phyloP scores from a whole-genome alignment of 92 coral and sea anemone genomes.

The Epizoanthus illoricatus region DNA sequence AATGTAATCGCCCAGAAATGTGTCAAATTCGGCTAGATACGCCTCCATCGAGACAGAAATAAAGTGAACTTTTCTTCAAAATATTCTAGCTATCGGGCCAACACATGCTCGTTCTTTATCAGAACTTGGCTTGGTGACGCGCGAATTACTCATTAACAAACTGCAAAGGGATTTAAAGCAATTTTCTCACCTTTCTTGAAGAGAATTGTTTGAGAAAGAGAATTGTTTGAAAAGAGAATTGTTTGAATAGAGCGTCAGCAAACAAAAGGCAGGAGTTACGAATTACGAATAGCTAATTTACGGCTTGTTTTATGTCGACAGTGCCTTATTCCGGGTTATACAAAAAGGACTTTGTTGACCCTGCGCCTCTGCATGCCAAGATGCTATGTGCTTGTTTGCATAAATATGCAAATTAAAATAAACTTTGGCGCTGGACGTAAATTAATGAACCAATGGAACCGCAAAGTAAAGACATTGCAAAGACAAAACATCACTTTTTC shows the following conservation, averaged over 20 bases:
- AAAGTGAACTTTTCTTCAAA: background rate
- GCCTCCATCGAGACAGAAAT: conserved; percentile 10
- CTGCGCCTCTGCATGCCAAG: background rate
- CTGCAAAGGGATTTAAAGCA: background rate
- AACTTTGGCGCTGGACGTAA: background rate
- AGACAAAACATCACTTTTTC: too few relatives aligned
- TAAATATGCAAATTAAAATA: conserved; percentile 3
- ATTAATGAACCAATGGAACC: too few relatives aligned
- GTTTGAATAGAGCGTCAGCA: background rate
- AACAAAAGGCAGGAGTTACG: background rate
- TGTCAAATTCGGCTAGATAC: conserved; percentile 28
- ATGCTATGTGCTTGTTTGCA: background rate
- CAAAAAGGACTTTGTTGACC: background rate
- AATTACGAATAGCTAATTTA: background rate
- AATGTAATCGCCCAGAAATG: conserved; percentile 11
- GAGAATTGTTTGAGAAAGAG: background rate
- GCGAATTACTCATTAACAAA: background rate
- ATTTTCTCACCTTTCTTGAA: background rate
- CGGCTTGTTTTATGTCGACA: background rate
- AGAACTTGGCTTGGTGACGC: background rate
- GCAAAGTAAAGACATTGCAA: too few relatives aligned
- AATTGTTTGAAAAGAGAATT: conserved; percentile 2
- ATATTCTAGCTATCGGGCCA: background rate
- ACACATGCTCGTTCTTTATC: too few relatives aligned
- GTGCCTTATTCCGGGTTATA: background rate